These are phyloP conservation scores for Epiblema foenella DNA, from an alignment of 2,888 invertebrate genomes.

Conservation along the genomic window DNA sequence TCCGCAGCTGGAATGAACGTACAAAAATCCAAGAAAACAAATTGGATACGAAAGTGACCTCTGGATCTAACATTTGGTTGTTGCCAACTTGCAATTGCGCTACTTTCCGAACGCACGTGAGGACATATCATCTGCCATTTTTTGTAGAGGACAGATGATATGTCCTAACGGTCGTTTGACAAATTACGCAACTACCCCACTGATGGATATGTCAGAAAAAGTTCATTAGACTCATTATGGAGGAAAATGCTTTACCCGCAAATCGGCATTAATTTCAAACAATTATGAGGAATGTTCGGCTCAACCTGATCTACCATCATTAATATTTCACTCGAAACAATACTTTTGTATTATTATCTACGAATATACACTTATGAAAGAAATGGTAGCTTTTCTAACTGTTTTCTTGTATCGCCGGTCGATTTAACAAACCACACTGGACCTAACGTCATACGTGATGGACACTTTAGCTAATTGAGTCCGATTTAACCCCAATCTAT, in stretches of 20 bases:
- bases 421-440: conserved; percentile 15
- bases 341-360: not conserved
- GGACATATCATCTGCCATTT: too few relatives aligned
- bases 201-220: not conserved
- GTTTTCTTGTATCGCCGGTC: conserved; percentile 13
- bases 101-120: too few relatives aligned
- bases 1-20: too few relatives aligned
- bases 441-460: conserved; percentile 18
- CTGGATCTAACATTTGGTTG: too few relatives aligned
- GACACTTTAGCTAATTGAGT: conserved; percentile 55
- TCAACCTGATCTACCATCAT: conserved; percentile 9
- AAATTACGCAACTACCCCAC: not conserved
- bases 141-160: too few relatives aligned
- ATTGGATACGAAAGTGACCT: too few relatives aligned
- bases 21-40: too few relatives aligned
- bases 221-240: not conserved
- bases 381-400: not conserved
- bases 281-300: not conserved
- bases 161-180: too few relatives aligned
- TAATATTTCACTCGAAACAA: not conserved
- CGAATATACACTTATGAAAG: not conserved
- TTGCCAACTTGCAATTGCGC: too few relatives aligned
- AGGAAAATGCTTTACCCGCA: conserved; percentile 22
- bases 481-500: conserved; percentile 66
- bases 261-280: conserved; percentile 30